Percentiles rank a stretch among this genome's conserved stretches.
These are phyloP conservation scores for Choloepus didactylus DNA, from an alignment of 2,797 vertebrate genomes.

Conservation along the genomic window DNA sequence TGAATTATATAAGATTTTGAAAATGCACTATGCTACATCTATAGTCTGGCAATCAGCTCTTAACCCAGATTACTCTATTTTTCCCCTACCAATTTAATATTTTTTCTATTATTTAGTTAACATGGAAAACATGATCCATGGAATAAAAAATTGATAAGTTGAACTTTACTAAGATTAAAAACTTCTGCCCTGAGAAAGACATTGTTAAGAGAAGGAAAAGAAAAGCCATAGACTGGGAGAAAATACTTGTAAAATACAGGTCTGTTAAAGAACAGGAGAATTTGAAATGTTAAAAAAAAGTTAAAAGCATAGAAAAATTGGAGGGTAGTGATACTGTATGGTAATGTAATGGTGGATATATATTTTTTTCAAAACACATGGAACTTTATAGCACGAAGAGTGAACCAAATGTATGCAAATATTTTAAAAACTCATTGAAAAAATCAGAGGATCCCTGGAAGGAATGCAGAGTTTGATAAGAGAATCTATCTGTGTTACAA, in stretches of 20 bases:
- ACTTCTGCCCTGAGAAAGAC: not conserved
- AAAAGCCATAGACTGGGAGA: not conserved
- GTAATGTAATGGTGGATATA: not conserved
- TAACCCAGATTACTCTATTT: not conserved
- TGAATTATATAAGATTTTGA: conserved; percentile 18
- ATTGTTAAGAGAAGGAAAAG: not conserved
- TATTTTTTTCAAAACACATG: not conserved
- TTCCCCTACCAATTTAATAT: not conserved
- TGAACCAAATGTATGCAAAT: not conserved
- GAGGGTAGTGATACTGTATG: not conserved
- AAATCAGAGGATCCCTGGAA: not conserved
- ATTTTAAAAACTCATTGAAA: not conserved
- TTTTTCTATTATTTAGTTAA: not conserved
- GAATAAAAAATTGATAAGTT: not conserved
- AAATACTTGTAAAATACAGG: not conserved
- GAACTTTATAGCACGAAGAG: not conserved
- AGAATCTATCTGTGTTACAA: not conserved
- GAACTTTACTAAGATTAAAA: not conserved
- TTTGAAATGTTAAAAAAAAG: not conserved
- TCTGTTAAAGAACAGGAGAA: not conserved
- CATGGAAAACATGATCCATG: not conserved
- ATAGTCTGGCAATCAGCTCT: not conserved
- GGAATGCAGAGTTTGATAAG: not conserved
- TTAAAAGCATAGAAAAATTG: not conserved
- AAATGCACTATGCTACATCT: not conserved